Conservation (phyloP, 1,140 invertebrate genomes). For the Drosophila punjabiensis region DNA sequence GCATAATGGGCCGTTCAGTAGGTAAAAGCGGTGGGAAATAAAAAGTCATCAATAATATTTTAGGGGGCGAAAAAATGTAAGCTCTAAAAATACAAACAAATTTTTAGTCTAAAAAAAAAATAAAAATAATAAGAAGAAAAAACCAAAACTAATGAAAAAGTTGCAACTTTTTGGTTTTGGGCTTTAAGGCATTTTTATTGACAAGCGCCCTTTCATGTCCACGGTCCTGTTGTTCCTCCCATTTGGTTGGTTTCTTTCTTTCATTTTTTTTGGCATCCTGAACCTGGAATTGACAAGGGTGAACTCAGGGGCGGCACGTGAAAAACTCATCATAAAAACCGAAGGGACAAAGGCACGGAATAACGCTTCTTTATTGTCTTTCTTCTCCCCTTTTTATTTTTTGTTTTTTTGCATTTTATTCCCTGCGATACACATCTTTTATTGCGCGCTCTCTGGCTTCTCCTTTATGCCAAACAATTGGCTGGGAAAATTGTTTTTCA, state of each 20-base stretch:
- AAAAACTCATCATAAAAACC: slow-evolving; percentile 72
- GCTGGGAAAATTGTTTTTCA: slow-evolving; percentile 45
- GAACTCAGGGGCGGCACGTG: slow-evolving; percentile 56
- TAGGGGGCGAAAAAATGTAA: not conserved
- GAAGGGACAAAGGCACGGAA: slow-evolving; percentile 38
- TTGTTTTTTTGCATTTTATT: slow-evolving; percentile 34
- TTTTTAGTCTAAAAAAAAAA: slow-evolving; percentile 14
- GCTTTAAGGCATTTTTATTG: slow-evolving; percentile 73
- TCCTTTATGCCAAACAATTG: slow-evolving; percentile 50
- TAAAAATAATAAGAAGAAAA: too few relatives aligned
- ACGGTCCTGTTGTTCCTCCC: slow-evolving; percentile 18
- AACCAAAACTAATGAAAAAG: slow-evolving; percentile 39
- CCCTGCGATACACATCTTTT: slow-evolving; percentile 33
- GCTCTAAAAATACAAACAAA: slow-evolving; percentile 47
- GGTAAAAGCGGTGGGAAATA: slow-evolving; percentile 16
- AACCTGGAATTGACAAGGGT: slow-evolving; percentile 68
- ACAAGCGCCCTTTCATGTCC: slow-evolving; percentile 47
- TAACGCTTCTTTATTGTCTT: slow-evolving; percentile 33
- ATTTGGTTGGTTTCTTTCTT: slow-evolving; percentile 23
- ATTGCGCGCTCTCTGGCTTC: slow-evolving; percentile 16
- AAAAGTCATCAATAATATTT: slow-evolving; percentile 52
- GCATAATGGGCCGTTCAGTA: slow-evolving; percentile 1
- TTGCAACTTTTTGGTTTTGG: slow-evolving; percentile 17
- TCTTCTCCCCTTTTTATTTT: slow-evolving; percentile 19
- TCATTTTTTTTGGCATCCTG: slow-evolving; percentile 9